A percentile compares a stretch with the other conserved stretches of the same genome.
phyloP scores from a whole-genome alignment of 2,888 invertebrate species.

The Drosophila leonis region DNA sequence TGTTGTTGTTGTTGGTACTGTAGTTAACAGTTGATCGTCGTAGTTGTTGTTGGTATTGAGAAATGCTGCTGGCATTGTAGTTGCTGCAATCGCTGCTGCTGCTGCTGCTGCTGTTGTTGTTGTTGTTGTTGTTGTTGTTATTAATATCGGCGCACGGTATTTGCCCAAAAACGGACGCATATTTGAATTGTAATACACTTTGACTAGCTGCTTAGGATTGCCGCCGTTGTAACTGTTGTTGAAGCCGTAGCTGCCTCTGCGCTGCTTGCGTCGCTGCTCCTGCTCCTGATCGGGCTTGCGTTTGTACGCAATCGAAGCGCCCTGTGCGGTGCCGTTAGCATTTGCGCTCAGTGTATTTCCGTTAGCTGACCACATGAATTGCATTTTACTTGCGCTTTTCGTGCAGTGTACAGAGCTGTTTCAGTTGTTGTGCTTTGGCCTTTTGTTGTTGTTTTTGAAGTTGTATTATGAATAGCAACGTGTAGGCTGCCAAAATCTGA shows the following conservation, averaged over 20 bases:
- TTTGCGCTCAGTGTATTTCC: conserved; percentile 9
- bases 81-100: conserved; percentile 9
- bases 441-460: conserved; percentile 12
- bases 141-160: conserved; percentile 1
- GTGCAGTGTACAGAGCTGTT: not conserved
- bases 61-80: conserved; percentile 7
- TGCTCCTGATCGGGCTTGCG: conserved; percentile 60
- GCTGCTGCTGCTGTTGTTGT: conserved; percentile 19
- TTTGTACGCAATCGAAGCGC: conserved; percentile 32
- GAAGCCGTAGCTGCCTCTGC: conserved; percentile 22
- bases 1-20: conserved; percentile 5
- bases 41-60: conserved; percentile 25
- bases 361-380: conserved; percentile 21
- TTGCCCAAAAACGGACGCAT: conserved; percentile 30
- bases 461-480: conserved; percentile 7
- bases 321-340: not conserved
- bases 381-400: conserved; percentile 19
- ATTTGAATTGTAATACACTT: conserved; percentile 64
- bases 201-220: conserved; percentile 27
- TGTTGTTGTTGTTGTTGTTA: conserved; percentile 15
- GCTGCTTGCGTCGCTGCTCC: conserved; percentile 49
- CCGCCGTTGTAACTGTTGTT: conserved; percentile 2
- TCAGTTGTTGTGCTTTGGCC: too few relatives aligned
- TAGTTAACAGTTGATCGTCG: conserved; percentile 17
- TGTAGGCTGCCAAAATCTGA: conserved; percentile 20